These are phyloP conservation scores for Rhinoraja longicauda DNA, from an alignment of 2,797 vertebrate species.

Conservation along the genomic window DNA sequence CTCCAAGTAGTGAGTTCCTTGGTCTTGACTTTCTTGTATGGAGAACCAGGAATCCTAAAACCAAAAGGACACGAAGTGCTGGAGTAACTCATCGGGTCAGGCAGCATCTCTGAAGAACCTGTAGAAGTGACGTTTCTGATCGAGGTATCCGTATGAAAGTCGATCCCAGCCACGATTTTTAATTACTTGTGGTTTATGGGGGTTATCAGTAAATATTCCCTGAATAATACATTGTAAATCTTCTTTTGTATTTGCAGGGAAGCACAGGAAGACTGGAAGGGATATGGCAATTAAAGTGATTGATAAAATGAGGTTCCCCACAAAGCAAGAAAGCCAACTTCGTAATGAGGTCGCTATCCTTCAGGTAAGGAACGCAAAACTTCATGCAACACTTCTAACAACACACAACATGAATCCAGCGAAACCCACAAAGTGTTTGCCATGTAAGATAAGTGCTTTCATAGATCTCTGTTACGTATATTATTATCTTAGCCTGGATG, in stretches of 20 bases:
- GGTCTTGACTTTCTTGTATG: not conserved
- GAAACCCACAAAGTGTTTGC: not conserved
- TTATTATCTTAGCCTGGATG: not conserved
- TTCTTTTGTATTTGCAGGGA: conserved; percentile 62
- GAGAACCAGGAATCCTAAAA: not conserved
- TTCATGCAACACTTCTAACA: not conserved
- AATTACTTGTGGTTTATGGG: not conserved
- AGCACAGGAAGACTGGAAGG: conserved; percentile 92
- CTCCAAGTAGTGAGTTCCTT: not conserved
- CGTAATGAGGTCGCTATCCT: conserved; percentile 96
- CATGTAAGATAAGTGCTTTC: not conserved
- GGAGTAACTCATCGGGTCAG: no score
- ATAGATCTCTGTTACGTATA: not conserved
- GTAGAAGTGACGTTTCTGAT: no score
- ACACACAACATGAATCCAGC: not conserved
- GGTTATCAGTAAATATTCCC: not conserved
- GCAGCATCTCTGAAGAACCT: no score
- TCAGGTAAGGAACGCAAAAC: conserved; percentile 65
- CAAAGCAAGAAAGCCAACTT: conserved; percentile 95
- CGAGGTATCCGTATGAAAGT: not conserved
- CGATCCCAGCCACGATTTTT: not conserved
- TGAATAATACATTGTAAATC: not conserved
- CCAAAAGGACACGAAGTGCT: no score
- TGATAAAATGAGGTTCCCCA: conserved; percentile 97
- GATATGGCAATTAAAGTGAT: conserved; percentile 98